These are phyloP conservation scores for Distichodus sexfasciatus DNA, from an alignment of 2,797 vertebrate genomes.

Conservation along the genomic window DNA sequence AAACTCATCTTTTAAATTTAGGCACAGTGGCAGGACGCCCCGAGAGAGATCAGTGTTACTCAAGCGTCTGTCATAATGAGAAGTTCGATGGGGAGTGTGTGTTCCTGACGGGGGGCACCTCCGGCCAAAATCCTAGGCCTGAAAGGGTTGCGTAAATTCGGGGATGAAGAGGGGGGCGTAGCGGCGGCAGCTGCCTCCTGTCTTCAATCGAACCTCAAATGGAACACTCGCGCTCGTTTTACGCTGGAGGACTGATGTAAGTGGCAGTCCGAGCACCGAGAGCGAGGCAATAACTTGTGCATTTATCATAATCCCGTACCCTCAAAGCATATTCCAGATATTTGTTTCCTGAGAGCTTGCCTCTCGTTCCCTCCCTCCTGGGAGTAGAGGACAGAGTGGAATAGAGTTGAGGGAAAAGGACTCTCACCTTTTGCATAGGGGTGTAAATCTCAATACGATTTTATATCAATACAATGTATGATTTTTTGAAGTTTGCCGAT, in stretches of 20 bases:
- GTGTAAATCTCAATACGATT: too few relatives aligned
- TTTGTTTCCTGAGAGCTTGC: slow-evolving; percentile 42
- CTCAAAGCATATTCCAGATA: slow-evolving; percentile 51
- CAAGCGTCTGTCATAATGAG: slow-evolving; percentile 47
- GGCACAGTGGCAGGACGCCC: slow-evolving; percentile 31
- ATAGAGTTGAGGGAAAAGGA: slow-evolving; percentile 52
- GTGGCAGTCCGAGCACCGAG: slow-evolving; percentile 49
- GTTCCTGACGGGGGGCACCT: slow-evolving; percentile 52
- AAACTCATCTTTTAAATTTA: slow-evolving; percentile 50
- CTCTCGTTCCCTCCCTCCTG: slow-evolving; percentile 40
- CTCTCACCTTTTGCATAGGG: slow-evolving; percentile 50
- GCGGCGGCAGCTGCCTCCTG: slow-evolving; percentile 58
- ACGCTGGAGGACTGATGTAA: slow-evolving; percentile 39
- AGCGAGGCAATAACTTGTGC: slow-evolving; percentile 53
- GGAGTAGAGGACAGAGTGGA: too few relatives aligned
- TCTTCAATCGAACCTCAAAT: slow-evolving; percentile 58
- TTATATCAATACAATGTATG: too few relatives aligned
- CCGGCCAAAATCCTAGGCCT: slow-evolving; percentile 53
- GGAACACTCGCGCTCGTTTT: slow-evolving; percentile 44
- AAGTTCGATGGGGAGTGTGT: slow-evolving; percentile 40
- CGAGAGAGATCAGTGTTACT: slow-evolving; percentile 55
- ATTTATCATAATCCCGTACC: slow-evolving; percentile 61
- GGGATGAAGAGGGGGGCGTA: slow-evolving; percentile 32
- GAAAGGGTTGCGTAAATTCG: slow-evolving; percentile 51
- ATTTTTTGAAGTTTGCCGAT: too few relatives aligned